Conservation (phyloP, 2,113 vertebrate species). For the Lycocorax pyrrhopterus region DNA sequence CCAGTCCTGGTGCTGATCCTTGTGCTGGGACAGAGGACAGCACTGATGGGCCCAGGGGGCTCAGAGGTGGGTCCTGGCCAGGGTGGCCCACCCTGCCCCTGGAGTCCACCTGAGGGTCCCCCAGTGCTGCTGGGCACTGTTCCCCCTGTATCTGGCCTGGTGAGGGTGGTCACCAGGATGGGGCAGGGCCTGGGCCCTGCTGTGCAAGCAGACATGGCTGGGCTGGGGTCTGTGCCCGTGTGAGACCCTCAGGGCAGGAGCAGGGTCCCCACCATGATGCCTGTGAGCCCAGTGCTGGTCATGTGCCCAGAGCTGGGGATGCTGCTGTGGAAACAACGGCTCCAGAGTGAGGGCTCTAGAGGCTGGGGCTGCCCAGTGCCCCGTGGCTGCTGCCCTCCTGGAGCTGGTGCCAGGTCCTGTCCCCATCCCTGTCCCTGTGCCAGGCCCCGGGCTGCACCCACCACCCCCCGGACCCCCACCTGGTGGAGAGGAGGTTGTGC, state of each 20-base stretch:
- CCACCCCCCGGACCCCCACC: constrained; percentile 70
- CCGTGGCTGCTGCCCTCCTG: neutral
- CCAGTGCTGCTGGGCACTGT: accelerated
- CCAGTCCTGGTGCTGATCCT: neutral
- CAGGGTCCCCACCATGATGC: accelerated
- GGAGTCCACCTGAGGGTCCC: too few relatives aligned
- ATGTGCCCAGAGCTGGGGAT: neutral
- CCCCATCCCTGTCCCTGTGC: neutral
- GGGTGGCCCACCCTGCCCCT: neutral
- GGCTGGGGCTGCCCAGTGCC: neutral
- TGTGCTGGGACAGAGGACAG: accelerated
- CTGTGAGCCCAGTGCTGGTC: neutral
- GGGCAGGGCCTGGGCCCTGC: neutral
- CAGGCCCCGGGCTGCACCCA: constrained; percentile 86
- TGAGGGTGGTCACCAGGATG: neutral
- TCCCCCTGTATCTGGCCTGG: neutral
- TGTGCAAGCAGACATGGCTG: neutral
- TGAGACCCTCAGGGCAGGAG: neutral
- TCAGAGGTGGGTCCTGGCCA: neutral
- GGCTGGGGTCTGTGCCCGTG: neutral
- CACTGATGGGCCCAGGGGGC: accelerated
- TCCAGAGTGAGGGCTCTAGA: neutral
- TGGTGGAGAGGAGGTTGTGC: constrained; percentile 78
- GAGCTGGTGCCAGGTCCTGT: neutral
- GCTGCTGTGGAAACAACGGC: neutral